Conservation (phyloP, 2,888 invertebrate species). For the Arctia plantaginis region DNA sequence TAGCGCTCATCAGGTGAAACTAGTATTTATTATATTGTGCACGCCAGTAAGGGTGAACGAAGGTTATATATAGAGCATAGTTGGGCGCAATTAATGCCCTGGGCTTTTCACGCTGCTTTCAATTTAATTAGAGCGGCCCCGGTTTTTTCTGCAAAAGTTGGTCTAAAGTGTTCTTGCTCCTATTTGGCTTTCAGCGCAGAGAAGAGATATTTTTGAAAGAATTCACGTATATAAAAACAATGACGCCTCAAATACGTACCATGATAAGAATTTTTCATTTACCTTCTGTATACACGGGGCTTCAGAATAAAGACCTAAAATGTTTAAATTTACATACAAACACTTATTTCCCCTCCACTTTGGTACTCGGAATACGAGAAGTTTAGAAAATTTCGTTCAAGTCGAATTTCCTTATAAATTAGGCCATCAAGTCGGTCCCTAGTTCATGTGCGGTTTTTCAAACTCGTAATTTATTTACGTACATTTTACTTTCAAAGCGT, state of each 20-base stretch:
- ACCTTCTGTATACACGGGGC: conserved; percentile 28
- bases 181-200: conserved; percentile 58
- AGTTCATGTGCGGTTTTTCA: conserved; percentile 36
- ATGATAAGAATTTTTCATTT: conserved; percentile 47
- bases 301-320: conserved; percentile 36
- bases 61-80: conserved; percentile 61
- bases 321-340: conserved; percentile 50
- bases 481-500: conserved; percentile 26
- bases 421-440: conserved; percentile 23
- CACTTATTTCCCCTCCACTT: conserved; percentile 46
- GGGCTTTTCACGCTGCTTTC: conserved; percentile 75
- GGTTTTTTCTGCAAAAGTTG: conserved; percentile 76
- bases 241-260: conserved; percentile 37
- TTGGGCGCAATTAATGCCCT: conserved; percentile 69
- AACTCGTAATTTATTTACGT: conserved; percentile 39
- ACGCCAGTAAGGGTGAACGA: conserved; percentile 48
- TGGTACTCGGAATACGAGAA: conserved; percentile 45
- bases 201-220: conserved; percentile 52
- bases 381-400: conserved; percentile 49
- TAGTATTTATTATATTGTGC: conserved; percentile 53
- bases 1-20: conserved; percentile 52
- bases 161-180: conserved; percentile 69
- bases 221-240: conserved; percentile 48
- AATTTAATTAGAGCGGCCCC: conserved; percentile 80
- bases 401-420: conserved; percentile 44